A percentile compares a stretch with the other conserved stretches of the same genome.
These are phyloP conservation scores for Operophtera brumata DNA, from an alignment of 2,888 invertebrate species.

Conservation along the genomic window DNA sequence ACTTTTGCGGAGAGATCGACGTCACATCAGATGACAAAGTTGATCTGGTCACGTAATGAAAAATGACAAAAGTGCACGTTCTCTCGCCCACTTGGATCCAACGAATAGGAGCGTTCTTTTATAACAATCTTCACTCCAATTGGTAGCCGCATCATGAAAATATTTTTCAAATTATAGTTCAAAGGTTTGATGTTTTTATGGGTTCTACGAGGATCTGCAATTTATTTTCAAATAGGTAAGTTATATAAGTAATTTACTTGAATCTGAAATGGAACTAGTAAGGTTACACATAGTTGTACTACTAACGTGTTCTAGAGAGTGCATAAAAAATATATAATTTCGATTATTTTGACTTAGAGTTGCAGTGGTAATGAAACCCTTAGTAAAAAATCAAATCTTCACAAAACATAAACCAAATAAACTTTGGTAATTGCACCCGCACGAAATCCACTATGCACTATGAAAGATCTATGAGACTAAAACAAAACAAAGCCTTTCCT, in stretches of 20 bases:
- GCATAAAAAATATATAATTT: too few species aligned
- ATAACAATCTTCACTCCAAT: background rate
- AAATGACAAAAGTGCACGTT: constrained; percentile 79
- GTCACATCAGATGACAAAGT: constrained; percentile 71
- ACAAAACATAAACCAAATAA: background rate
- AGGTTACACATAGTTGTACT: too few species aligned
- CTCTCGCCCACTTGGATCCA: constrained; percentile 41
- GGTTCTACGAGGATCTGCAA: too few species aligned
- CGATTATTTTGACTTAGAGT: too few species aligned
- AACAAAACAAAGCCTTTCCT: constrained; percentile 72
- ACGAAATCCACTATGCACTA: constrained; percentile 56
- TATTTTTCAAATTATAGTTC: background rate
- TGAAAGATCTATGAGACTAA: constrained; percentile 45
- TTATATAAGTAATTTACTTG: too few species aligned
- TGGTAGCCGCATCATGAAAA: background rate
- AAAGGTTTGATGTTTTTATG: too few species aligned
- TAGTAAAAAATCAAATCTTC: too few species aligned
- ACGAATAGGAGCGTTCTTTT: constrained; percentile 38
- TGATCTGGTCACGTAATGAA: constrained; percentile 86
- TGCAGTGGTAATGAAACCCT: too few species aligned
- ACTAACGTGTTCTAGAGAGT: too few species aligned
- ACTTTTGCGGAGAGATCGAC: constrained; percentile 49
- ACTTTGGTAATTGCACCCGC: constrained; percentile 38
- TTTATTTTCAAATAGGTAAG: too few species aligned
- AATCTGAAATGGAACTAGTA: too few species aligned